phyloP scores from a whole-genome alignment of 2,797 vertebrate species.

The Pitangus sulphuratus region DNA sequence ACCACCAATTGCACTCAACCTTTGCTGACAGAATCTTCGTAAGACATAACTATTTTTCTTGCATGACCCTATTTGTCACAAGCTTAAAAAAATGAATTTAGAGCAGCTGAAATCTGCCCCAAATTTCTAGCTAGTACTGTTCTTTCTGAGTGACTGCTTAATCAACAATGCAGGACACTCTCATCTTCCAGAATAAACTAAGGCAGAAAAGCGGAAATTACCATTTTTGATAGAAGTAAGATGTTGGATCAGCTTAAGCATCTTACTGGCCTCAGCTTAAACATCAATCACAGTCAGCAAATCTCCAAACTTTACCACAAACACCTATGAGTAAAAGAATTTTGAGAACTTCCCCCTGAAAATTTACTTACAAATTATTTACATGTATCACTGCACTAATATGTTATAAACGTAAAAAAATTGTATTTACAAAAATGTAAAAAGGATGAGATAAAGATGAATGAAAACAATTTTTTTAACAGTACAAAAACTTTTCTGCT shows the following conservation, averaged over 20 bases:
- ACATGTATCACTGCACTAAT: neutral
- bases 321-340: neutral
- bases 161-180: neutral
- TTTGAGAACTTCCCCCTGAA: fast-evolving
- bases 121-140: neutral
- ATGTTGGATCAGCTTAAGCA: neutral
- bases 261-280: neutral
- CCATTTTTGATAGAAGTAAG: neutral
- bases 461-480: neutral
- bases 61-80: neutral
- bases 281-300: neutral
- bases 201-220: neutral
- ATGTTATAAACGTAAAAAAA: neutral
- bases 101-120: neutral
- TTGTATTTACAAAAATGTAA: neutral
- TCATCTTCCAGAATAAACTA: neutral
- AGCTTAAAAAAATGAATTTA: neutral
- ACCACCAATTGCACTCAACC: neutral
- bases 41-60: neutral
- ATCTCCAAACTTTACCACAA: neutral
- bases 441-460: neutral
- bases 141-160: neutral
- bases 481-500: neutral
- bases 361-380: neutral
- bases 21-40: neutral